A percentile compares a stretch with the other conserved stretches of the same genome.
These are phyloP conservation scores for Idaea biselata DNA, from an alignment of 2,888 invertebrate genomes.

Conservation along the genomic window DNA sequence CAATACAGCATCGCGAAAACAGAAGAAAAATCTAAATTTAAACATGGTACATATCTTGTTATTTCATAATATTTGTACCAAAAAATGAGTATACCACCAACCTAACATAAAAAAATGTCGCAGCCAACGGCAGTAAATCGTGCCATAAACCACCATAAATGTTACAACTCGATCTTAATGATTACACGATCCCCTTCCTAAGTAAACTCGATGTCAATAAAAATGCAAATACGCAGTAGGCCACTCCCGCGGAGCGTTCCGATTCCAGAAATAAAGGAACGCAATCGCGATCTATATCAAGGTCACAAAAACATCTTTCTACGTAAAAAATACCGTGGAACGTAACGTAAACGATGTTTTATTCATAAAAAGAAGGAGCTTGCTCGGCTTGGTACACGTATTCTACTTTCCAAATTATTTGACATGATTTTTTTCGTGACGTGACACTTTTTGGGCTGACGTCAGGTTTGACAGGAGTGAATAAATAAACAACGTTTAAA, in stretches of 20 bases:
- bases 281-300: constrained; percentile 40
- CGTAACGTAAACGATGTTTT: constrained; percentile 45
- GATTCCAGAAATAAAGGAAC: constrained; percentile 24
- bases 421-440: constrained; percentile 6
- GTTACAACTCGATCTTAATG: background rate
- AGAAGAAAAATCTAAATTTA: too few species aligned
- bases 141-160: background rate
- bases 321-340: constrained; percentile 42
- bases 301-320: constrained; percentile 40
- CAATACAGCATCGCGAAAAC: too few species aligned
- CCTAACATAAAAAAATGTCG: background rate
- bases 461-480: constrained; percentile 2
- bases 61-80: too few species aligned
- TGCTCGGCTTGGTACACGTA: constrained; percentile 40
- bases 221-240: constrained; percentile 15
- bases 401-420: constrained; percentile 10
- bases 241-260: constrained; percentile 6
- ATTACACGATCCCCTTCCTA: background rate
- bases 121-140: background rate
- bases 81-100: too few species aligned
- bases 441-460: constrained; percentile 4
- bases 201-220: constrained; percentile 14
- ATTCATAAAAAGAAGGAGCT: constrained; percentile 49
- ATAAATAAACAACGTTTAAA: background rate
- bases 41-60: too few species aligned